Evolutionary conservation across 2,113 vertebrate species (phyloP).

Genomic region (Elephantulus edwardii): DNA sequence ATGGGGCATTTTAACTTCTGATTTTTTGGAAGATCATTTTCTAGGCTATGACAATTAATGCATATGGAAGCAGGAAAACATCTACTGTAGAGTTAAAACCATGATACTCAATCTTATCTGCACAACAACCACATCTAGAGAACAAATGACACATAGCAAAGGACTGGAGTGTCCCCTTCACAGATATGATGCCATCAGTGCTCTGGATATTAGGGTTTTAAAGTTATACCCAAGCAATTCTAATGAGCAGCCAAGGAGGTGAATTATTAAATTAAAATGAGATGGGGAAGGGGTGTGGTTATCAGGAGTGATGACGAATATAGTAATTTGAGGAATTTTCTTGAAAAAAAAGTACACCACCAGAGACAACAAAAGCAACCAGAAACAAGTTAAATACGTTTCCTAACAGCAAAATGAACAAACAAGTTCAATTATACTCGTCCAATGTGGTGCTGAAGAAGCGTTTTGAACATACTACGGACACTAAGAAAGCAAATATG

Average conservation of each 20-base stretch:
- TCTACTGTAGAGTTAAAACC: not conserved
- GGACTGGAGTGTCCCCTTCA: not conserved
- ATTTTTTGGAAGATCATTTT: conserved; percentile 25
- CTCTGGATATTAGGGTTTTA: too few species aligned
- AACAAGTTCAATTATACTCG: not conserved
- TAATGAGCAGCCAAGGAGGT: not conserved
- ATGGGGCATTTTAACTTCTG: not conserved
- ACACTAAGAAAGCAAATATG: too few species aligned
- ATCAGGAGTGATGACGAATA: not conserved
- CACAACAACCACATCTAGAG: not conserved
- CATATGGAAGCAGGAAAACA: not conserved
- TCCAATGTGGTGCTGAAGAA: not conserved
- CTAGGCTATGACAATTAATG: not conserved
- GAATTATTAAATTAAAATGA: not conserved
- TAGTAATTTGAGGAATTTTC: not conserved
- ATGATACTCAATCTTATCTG: not conserved
- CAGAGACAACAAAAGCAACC: not conserved
- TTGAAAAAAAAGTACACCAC: not conserved
- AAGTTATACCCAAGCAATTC: not conserved
- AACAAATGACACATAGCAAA: not conserved
- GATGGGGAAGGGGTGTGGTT: rapidly evolving
- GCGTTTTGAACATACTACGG: too few species aligned
- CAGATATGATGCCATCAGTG: not conserved
- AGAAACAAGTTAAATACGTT: not conserved
- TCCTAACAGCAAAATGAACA: not conserved